Base-by-base conservation (phyloP, 2,888 invertebrate species). In the Rhaphigaster nebulosa region DNA sequence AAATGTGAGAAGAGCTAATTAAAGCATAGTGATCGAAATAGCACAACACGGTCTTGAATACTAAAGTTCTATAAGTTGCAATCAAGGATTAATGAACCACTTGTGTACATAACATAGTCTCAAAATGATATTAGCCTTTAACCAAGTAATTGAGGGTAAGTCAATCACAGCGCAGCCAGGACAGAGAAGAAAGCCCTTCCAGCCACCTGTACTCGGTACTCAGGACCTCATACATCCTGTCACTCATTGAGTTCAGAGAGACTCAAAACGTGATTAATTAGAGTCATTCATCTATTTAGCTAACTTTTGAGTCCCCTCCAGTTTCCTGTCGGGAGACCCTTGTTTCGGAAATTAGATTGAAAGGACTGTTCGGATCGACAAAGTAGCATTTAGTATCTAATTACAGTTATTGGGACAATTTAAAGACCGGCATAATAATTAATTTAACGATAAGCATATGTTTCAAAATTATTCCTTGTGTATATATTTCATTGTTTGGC, bases 241-340 rank as follows among this genome's bases (percentile, higher is more conserved):
- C 84, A 0, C 41, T 84, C 84, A 50, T 38, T 76, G 70, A 76
- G 70, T 41, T 45, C 45, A n/a, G 45, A 12, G n/a, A 26, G 84
- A n/a, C 84, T 45, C 45, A 84, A 84, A 50, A 38, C 41, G n/a
- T 84, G 45, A 50, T 84, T 84, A 84, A 50, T 84, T 84, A 45
- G 84, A 84, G 45, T 13, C 26, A 45, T 84, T 84, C 41, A 84
- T 84, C 45, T n/a, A 50, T 84, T 84, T 84, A 76, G 70, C 70
- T 38, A 76, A 76, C 70, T 76, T 76, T 38, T 76, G 34, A 76
- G 38, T 23, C 23, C 38, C 70, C 70, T 76, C 20, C 70, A 38
- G 38, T 20, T 76, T 76, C 70, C 20, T 20, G 70, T 23, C 38
- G 34, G 38, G 70, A n/a, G 38, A 20, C 38, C 23, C 70, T 18